Evolutionary conservation across 2,888 invertebrate species (phyloP).

Genomic region (Aproaerema taeniolella): DNA sequence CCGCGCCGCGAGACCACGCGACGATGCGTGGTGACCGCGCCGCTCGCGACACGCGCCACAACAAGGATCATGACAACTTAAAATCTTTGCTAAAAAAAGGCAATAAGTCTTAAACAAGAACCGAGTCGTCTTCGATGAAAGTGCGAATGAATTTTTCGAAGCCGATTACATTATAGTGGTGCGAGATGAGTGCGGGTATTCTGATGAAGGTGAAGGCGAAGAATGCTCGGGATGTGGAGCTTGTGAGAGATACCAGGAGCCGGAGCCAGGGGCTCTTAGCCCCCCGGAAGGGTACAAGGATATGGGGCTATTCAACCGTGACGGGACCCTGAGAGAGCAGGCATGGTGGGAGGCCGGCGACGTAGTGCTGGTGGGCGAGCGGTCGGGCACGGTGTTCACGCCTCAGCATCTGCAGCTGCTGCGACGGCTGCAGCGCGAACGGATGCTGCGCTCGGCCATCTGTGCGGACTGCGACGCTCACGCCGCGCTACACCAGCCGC

Average conservation of each 20-base stretch:
- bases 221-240: slow-evolving; percentile 79
- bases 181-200: slow-evolving; percentile 89
- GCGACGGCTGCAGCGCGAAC: slow-evolving; percentile 79
- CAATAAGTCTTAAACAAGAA: slow-evolving; percentile 83
- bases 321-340: slow-evolving; percentile 75
- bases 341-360: slow-evolving; percentile 78
- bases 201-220: slow-evolving; percentile 88
- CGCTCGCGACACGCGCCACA: slow-evolving; percentile 74
- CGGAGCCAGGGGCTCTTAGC: slow-evolving; percentile 90
- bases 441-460: slow-evolving; percentile 75
- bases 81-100: slow-evolving; percentile 88
- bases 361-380: slow-evolving; percentile 75
- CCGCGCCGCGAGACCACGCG: slow-evolving; percentile 54
- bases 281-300: slow-evolving; percentile 96
- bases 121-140: slow-evolving; percentile 92
- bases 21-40: slow-evolving; percentile 73
- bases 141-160: slow-evolving; percentile 93
- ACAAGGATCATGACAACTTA: slow-evolving; percentile 80
- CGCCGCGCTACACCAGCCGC: slow-evolving; percentile 63
- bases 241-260: slow-evolving; percentile 80
- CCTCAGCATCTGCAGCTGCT: slow-evolving; percentile 82
- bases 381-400: slow-evolving; percentile 79
- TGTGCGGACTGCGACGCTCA: slow-evolving; percentile 72
- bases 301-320: slow-evolving; percentile 81
- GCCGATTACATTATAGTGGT: slow-evolving; percentile 95